A percentile compares a stretch with the other conserved stretches of the same genome.
Conservation (phyloP, 2,888 invertebrate genomes). For the Dynastes hyllus region DNA sequence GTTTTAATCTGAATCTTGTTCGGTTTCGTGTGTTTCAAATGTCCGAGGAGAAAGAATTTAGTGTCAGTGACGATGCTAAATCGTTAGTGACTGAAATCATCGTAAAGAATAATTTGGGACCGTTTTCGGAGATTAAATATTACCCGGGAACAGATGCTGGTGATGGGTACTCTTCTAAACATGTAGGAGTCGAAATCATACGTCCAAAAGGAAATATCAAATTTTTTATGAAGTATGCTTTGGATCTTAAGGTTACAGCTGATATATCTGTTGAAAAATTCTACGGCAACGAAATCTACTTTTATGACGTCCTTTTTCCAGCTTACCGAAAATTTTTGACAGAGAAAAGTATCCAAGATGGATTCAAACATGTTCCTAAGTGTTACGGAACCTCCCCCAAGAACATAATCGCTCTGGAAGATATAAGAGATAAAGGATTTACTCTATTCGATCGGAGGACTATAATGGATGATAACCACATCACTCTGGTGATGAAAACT, state of each 20-base stretch:
- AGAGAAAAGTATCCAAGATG: background rate
- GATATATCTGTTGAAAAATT: background rate
- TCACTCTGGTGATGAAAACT: slow-evolving; percentile 23
- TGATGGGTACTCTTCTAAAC: slow-evolving; percentile 37
- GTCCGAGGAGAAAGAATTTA: background rate
- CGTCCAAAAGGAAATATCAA: background rate
- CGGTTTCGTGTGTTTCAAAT: background rate
- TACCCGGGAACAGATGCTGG: slow-evolving; percentile 29
- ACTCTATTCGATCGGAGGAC: slow-evolving; percentile 16
- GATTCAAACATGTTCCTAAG: slow-evolving; percentile 28
- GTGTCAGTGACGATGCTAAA: background rate
- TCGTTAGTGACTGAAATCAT: background rate
- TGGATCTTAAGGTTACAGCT: background rate
- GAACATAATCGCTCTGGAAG: slow-evolving; percentile 1
- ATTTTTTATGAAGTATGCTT: slow-evolving; percentile 32
- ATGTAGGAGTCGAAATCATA: slow-evolving; percentile 11
- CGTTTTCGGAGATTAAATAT: background rate
- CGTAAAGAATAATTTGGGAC: background rate
- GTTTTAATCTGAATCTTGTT: too few species aligned
- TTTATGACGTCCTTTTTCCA: slow-evolving; percentile 38
- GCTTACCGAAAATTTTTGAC: slow-evolving; percentile 19
- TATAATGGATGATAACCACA: slow-evolving; percentile 27
- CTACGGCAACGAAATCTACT: slow-evolving; percentile 19
- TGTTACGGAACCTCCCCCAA: background rate
- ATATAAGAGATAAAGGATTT: too few species aligned